Evolutionary conservation across 2,797 vertebrate species (phyloP), one percentile per base, ranked within the genome.

Genomic region (Xenentodon cancila): DNA sequence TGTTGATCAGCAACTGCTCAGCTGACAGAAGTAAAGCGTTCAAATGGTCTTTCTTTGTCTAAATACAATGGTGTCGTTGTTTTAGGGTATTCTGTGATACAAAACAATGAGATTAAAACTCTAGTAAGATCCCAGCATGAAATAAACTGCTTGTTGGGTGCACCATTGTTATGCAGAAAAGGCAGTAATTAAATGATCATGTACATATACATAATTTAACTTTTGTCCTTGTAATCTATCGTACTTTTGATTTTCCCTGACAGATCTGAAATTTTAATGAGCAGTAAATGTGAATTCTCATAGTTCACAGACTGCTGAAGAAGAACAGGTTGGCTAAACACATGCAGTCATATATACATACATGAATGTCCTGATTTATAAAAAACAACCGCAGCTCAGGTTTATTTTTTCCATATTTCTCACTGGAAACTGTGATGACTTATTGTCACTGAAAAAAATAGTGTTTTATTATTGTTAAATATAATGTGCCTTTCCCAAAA

Each of bases 221-320:
- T n/a, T n/a, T n/a, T n/a, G n/a, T n/a, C n/a, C n/a, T n/a, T n/a
- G n/a, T n/a, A n/a, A n/a, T n/a, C n/a, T n/a, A n/a, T n/a, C n/a
- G n/a, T n/a, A n/a, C 27, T 27, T 32, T 7, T 4, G 7, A 9
- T 32, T 7, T 32, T 32, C 32, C 32, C 32, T 32, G 32, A 32
- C 7, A 3, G 32, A 32, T 32, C 32, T 32, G 9, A 9, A 25
- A 5, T 3, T 25, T 25, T 25, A 25, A 5, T 25, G 25, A 32
- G 32, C 32, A 6, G 32, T 32, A 32, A 32, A 4, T 15, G 16
- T 3, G 7, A 5, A n/a, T n/a, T n/a, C n/a, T n/a, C n/a, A 84
- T 98, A 1, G 0, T 59, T 47, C 89, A 86, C 59, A 92, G 93
- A 50, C 0, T 97, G 11, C 89, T 95, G 18, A 70, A 90, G 75